Percentiles rank a stretch among this genome's conserved stretches.
Evolutionary conservation across 2,113 vertebrate genomes (phyloP).

Genomic region (Platanista minor): DNA sequence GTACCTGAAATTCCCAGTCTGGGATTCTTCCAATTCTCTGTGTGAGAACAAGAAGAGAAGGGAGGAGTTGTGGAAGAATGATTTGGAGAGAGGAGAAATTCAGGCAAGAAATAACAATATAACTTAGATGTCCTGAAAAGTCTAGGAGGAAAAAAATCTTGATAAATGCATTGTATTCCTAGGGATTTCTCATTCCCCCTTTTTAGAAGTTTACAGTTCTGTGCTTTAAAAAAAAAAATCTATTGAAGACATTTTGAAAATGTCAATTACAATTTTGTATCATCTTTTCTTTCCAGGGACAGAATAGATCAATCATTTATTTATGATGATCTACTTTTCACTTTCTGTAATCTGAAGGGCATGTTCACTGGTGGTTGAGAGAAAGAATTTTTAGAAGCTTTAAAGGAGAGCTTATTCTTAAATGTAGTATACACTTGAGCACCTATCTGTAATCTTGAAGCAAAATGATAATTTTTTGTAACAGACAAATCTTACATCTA

Average conservation of each 20-base stretch:
- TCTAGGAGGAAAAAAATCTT: background rate
- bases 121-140: background rate
- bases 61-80: background rate
- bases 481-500: constrained; percentile 43
- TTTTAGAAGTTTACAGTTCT: background rate
- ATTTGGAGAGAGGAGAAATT: background rate
- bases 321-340: background rate
- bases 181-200: background rate
- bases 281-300: background rate
- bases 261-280: background rate
- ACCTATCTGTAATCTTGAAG: constrained; percentile 21
- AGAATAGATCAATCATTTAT: background rate
- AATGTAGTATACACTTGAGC: background rate
- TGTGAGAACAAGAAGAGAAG: background rate
- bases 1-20: background rate
- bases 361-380: background rate
- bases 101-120: background rate
- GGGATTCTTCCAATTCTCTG: background rate
- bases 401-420: background rate
- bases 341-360: background rate
- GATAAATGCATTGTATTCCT: background rate
- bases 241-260: background rate
- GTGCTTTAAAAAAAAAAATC: background rate
- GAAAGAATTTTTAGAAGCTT: background rate
- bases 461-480: constrained; percentile 47